Evolutionary conservation across 2,888 invertebrate species (phyloP), one percentile per base, ranked within the genome.

Genomic region (Sarcophaga carnaria): DNA sequence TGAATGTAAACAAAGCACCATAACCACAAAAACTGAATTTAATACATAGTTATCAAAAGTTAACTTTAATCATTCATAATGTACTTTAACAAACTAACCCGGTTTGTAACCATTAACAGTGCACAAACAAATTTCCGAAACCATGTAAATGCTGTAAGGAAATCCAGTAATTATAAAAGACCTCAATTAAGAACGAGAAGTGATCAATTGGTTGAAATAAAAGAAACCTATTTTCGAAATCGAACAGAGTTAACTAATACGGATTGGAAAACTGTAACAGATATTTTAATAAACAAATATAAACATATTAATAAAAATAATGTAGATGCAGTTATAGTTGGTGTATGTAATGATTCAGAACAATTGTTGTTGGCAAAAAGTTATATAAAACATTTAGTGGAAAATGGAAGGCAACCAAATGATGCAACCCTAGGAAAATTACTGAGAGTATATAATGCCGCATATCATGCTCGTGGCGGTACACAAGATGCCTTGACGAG

Each of bases 241-340:
- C 87, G 88, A 2, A 75, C 62, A 14, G 86, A 88, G 27, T 80
- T 91, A 0, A 89, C 85, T 1, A 49, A 78, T 10, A 66, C 63
- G 1, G 92, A 93, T 27, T 93, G 93, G 93, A 86, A 90, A n/a
- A 80, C 81, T 2, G 85, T 92, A 20, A 89, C 91, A 5, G 77
- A 88, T 17, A 80, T 88, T 10, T 88, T 93, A 3, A 89, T 91
- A 3, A 86, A 89, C 2, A 90, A 84, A 47, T 89, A 89, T 64
- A 92, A 89, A 63, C 89, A 92, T 75, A 90, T 93, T 1, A 91
- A 89, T 17, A 60, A 37, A 6, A 88, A 94, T 63, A 96, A 95
- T 91, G 93, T 96, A 54, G 96, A 96, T 93, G 94, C 95, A 59
- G 91, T 95, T 1, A 94, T 96, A 62, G 90, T 96, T 62, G 94